Percentiles rank a stretch among this genome's conserved stretches.
These are phyloP conservation scores for Aporrectodea caliginosa DNA, from an alignment of 1,140 invertebrate species.

Conservation along the genomic window DNA sequence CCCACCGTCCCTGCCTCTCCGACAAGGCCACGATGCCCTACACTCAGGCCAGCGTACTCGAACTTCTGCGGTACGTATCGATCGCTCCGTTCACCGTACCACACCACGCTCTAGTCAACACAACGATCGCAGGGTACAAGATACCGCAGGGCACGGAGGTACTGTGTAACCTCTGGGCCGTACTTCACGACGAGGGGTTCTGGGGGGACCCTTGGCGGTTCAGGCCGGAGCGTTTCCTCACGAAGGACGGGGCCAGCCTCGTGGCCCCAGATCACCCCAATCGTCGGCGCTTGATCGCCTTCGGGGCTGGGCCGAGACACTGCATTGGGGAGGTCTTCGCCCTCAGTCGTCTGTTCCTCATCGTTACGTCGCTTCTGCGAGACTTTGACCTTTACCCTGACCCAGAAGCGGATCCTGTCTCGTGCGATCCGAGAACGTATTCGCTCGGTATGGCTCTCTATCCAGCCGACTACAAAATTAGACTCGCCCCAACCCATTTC, in stretches of 20 bases:
- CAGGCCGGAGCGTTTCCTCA: constrained; percentile 10
- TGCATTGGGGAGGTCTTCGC: constrained; percentile 5
- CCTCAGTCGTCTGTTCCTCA: constrained; percentile 8
- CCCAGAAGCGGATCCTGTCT: not conserved
- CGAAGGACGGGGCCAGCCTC: not conserved
- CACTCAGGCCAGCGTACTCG: constrained; percentile 4
- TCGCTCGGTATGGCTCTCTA: not conserved
- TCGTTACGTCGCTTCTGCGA: not conserved
- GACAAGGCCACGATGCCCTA: not conserved
- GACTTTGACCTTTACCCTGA: not conserved
- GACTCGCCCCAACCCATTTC: not conserved
- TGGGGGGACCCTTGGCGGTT: constrained; percentile 5
- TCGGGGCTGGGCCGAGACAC: constrained; percentile 7
- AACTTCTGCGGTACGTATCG: constrained; percentile 1
- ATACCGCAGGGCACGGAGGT: not conserved
- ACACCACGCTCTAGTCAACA: not conserved
- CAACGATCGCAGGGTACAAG: constrained; percentile 1
- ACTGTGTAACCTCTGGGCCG: constrained; percentile 7
- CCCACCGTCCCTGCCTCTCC: not conserved
- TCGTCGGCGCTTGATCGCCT: not conserved
- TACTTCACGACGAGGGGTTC: not conserved
- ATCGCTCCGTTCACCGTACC: not conserved
- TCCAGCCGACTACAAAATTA: not conserved
- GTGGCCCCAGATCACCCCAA: constrained; percentile 1
- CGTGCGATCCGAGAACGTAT: constrained; percentile 5